Conservation (phyloP, 2,888 invertebrate genomes). For the Leptothorax acervorum region DNA sequence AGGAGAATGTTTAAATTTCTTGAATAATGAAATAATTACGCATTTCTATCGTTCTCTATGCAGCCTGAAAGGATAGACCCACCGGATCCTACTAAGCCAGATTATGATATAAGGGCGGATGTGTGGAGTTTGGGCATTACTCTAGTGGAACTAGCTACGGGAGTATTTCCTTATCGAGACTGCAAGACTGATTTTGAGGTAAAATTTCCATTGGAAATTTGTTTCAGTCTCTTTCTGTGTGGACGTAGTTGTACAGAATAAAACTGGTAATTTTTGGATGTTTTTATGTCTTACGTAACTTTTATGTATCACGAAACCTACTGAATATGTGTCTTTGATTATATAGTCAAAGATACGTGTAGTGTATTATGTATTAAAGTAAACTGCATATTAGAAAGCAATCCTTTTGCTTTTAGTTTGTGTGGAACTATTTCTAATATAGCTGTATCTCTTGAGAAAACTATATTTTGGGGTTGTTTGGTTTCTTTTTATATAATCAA, state of each 20-base stretch:
- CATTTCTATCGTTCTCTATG: slow-evolving; percentile 68
- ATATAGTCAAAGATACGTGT: too few relatives aligned
- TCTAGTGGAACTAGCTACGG: slow-evolving; percentile 98
- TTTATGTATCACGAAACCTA: too few relatives aligned
- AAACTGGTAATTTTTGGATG: neutral
- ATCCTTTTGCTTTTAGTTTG: neutral
- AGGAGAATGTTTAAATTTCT: neutral
- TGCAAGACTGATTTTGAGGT: slow-evolving; percentile 99
- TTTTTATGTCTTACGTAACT: too few relatives aligned
- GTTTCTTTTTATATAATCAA: neutral
- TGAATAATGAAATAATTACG: neutral
- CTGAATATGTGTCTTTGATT: too few relatives aligned
- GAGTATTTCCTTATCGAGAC: slow-evolving; percentile 97
- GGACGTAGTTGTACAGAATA: neutral
- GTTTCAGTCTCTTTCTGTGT: neutral
- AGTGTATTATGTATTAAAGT: too few relatives aligned
- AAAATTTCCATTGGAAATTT: slow-evolving; percentile 21
- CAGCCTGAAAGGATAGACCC: slow-evolving; percentile 99
- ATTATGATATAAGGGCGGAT: slow-evolving; percentile 99
- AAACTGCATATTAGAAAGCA: neutral
- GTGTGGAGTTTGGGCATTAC: slow-evolving; percentile 99
- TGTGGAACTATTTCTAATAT: neutral
- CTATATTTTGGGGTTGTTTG: neutral
- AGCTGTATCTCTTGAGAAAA: neutral
- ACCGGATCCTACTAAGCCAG: slow-evolving; percentile 95